A percentile compares a stretch with the other conserved stretches of the same genome.
Conservation (phyloP, 2,113 vertebrate genomes). For the Oncorhynchus masou region DNA sequence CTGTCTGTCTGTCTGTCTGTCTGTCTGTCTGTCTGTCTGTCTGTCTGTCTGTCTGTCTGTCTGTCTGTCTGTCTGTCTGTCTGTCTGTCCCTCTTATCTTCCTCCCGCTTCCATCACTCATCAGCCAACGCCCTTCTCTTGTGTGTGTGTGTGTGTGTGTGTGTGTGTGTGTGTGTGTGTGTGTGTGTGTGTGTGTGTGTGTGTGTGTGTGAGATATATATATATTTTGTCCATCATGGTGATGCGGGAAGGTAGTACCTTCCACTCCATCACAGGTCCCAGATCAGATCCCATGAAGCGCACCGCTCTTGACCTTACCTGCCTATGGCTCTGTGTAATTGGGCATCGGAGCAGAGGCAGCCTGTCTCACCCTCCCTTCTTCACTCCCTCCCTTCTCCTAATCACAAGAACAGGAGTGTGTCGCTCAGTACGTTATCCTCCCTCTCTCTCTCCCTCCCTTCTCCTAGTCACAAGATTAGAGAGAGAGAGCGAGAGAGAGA, state of each 20-base stretch:
- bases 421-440: neutral
- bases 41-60: conserved; percentile 11
- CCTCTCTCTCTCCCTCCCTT: too few relatives aligned
- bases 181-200: too few relatives aligned
- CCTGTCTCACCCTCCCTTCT: conserved; percentile 37
- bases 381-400: conserved; percentile 32
- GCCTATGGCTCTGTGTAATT: conserved; percentile 19
- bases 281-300: conserved; percentile 19
- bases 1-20: neutral
- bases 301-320: conserved; percentile 40
- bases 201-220: too few relatives aligned
- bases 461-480: conserved; percentile 32
- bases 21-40: neutral
- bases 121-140: neutral
- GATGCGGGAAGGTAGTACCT: conserved; percentile 5
- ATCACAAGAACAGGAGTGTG: conserved; percentile 39
- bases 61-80: conserved; percentile 10
- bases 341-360: neutral
- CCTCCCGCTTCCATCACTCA: neutral
- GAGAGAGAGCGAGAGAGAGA: neutral
- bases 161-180: too few relatives aligned
- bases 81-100: neutral
- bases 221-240: conserved; percentile 21
- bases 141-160: too few relatives aligned
- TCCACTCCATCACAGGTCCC: conserved; percentile 25